Percentiles rank a stretch among this genome's conserved stretches.
Evolutionary conservation across 2,113 vertebrate species (phyloP).

Genomic region (Vulpes vulpes): DNA sequence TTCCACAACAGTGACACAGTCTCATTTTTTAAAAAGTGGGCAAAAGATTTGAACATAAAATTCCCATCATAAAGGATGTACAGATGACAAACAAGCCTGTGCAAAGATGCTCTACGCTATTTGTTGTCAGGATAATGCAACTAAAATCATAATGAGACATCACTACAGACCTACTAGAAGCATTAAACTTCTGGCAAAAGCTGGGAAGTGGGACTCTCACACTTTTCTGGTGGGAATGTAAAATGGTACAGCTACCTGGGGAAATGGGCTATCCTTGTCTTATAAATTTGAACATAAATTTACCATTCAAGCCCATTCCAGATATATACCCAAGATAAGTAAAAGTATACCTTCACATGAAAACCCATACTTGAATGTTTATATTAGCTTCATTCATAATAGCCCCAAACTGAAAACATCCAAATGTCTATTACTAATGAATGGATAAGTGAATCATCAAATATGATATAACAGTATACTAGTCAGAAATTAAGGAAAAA

Average conservation of each 20-base stretch:
- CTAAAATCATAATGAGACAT: not conserved
- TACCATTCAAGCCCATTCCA: not conserved
- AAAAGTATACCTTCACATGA: not conserved
- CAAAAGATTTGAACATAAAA: not conserved
- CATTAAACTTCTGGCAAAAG: not conserved
- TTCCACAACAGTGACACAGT: not conserved
- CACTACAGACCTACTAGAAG: too few species aligned
- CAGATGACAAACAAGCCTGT: fast-evolving
- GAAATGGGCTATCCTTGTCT: not conserved
- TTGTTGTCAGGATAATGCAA: not conserved
- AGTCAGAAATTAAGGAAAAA: too few species aligned
- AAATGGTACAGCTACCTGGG: not conserved
- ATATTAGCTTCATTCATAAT: not conserved
- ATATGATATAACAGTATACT: fast-evolving
- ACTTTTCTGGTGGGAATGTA: too few species aligned
- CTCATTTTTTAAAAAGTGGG: too few species aligned
- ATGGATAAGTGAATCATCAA: fast-evolving
- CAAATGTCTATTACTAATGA: not conserved
- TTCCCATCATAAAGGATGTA: not conserved
- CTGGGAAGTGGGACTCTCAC: not conserved
- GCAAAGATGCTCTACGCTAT: fast-evolving
- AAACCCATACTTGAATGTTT: not conserved
- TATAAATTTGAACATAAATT: not conserved
- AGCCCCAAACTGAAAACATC: not conserved
- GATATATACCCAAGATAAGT: not conserved